Percentiles rank a stretch among this genome's conserved stretches.
Evolutionary conservation across 2,113 vertebrate genomes (phyloP).

Genomic region (Alligator mississippiensis): DNA sequence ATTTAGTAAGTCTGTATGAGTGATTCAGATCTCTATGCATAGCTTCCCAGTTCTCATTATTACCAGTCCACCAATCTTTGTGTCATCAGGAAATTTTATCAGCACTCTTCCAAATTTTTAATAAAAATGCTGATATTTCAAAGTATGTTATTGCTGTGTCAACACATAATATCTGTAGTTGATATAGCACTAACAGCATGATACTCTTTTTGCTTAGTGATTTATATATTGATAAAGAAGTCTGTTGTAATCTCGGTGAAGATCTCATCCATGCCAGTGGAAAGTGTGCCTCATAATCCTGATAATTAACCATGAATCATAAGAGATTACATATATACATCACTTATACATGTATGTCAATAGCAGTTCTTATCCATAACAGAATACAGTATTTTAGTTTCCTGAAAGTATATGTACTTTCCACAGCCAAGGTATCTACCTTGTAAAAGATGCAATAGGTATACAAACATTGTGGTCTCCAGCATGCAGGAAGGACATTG

Average conservation of each 20-base stretch:
- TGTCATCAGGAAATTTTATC: background rate
- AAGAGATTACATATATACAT: background rate
- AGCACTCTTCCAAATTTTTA: background rate
- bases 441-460: background rate
- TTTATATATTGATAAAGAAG: too few relatives aligned
- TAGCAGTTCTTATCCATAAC: background rate
- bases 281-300: too few relatives aligned
- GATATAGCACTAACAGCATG: background rate
- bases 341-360: fast-evolving
- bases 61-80: background rate
- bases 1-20: too few relatives aligned
- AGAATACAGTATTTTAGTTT: background rate
- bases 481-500: background rate
- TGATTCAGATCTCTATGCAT: background rate
- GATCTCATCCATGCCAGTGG: too few relatives aligned
- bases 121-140: background rate
- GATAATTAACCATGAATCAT: background rate
- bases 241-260: too few relatives aligned
- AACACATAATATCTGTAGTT: background rate
- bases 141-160: background rate
- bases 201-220: too few relatives aligned
- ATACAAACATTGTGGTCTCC: background rate
- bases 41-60: background rate
- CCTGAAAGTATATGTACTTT: background rate
- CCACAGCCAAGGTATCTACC: background rate